Evolutionary conservation across 2,113 vertebrate genomes (phyloP), one percentile per base, ranked within the genome.

Genomic region (Cyanoramphus novaezelandiae): DNA sequence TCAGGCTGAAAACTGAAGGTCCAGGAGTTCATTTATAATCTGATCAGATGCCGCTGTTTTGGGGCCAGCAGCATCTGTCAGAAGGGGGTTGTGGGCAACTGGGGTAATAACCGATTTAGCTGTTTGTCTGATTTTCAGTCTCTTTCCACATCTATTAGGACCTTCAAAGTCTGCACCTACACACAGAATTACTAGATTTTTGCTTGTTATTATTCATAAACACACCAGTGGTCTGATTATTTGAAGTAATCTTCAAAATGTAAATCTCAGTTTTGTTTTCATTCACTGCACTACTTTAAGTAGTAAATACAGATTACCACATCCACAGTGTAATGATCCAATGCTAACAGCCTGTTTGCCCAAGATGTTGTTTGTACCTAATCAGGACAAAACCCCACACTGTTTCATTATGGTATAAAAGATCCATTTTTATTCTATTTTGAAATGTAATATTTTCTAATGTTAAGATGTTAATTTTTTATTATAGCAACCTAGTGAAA

Each of bases 1-100:
- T 55, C 78, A 86, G 82, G 37, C 76, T 92, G 86, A 82, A 90
- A 92, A 88, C 79, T 65, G 67, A 37, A 77, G 75, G 88, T 83
- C 95, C 75, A 88, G 46, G 79, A 94, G 88, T 92, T 97, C 90
- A 88, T 80, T 85, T 80, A 59, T 97, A 92, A 97, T 95, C 92
- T 96, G 90, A 52, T 93, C 79, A 43, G 53, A 82, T 82, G 62
- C 23, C 0, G 1, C 67, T 62, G 75, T 92, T 95, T n/a, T 28
- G 11, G 79, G 47, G 75, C 35, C 62, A 74, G 93, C 85, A 86
- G 63, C 94, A 86, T 94, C 94, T 95, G 95, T 88, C 71, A 65
- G 79, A 80, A 94, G 57, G 23, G 31, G 18, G 28, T 79, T 91
- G 44, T 79, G 70, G 87, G 47, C 78, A 90, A 62, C 71, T 95